Percentiles rank a stretch among this genome's conserved stretches.
These are phyloP conservation scores for Rattus rattus DNA, from an alignment of 2,113 vertebrate genomes.

Conservation along the genomic window DNA sequence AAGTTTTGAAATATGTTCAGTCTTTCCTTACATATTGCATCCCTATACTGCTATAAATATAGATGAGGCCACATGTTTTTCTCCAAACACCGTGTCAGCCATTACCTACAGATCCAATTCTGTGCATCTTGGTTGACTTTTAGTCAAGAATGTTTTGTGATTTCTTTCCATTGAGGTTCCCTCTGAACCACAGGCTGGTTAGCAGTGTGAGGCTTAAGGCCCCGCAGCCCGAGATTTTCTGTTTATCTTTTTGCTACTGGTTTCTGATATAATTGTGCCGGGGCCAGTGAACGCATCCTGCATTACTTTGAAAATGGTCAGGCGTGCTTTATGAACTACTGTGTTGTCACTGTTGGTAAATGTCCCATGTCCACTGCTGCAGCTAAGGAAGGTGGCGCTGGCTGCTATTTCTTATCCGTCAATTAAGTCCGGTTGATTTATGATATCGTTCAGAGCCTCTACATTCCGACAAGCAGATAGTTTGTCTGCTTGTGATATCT, in stretches of 20 bases:
- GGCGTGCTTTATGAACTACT: background rate
- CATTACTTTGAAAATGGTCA: background rate
- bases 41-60: background rate
- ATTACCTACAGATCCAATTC: background rate
- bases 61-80: background rate
- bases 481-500: background rate
- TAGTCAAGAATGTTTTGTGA: constrained; percentile 6
- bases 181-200: background rate
- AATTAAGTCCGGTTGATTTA: constrained; percentile 6
- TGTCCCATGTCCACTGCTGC: background rate
- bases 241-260: constrained; percentile 16
- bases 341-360: background rate
- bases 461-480: background rate
- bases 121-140: background rate
- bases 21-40: background rate
- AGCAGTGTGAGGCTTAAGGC: constrained; percentile 10
- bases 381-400: background rate
- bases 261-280: constrained; percentile 41
- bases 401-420: background rate
- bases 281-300: background rate
- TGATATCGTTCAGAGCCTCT: background rate
- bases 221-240: constrained; percentile 27
- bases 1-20: background rate
- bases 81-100: background rate
- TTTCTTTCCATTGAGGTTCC: constrained; percentile 7